Conservation (phyloP, 2,113 vertebrate genomes). For the Poecilia latipinna region DNA sequence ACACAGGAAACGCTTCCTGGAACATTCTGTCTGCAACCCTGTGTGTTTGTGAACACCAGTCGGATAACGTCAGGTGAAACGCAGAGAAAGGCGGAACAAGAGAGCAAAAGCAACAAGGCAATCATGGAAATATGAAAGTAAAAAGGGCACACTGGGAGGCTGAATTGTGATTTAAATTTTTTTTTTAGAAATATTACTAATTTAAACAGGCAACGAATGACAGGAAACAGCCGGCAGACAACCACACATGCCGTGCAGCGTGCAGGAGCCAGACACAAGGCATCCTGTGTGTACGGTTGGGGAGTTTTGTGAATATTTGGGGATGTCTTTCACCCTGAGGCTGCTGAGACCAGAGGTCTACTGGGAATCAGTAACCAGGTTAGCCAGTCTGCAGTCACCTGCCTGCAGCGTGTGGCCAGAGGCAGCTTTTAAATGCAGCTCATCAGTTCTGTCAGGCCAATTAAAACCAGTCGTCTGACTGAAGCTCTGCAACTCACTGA, state of each 20-base stretch:
- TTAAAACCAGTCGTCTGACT: constrained; percentile 52
- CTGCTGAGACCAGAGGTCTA: constrained; percentile 31
- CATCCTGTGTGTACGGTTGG: constrained; percentile 18
- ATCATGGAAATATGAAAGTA: background rate
- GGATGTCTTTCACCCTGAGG: constrained; percentile 25
- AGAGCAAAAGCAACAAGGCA: background rate
- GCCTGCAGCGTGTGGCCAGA: constrained; percentile 6
- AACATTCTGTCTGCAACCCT: constrained; percentile 24
- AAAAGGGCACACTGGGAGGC: background rate
- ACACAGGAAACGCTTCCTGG: constrained; percentile 68
- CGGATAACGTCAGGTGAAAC: constrained; percentile 5
- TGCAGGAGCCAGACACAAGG: constrained; percentile 15
- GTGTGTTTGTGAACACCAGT: constrained; percentile 1
- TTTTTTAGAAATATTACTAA: constrained; percentile 10
- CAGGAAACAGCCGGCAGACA: constrained; percentile 30
- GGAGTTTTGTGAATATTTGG: constrained; percentile 4
- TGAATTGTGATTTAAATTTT: background rate
- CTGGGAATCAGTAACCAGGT: constrained; percentile 20
- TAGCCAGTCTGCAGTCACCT: constrained; percentile 22
- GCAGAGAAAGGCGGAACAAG: background rate
- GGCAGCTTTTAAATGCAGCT: constrained; percentile 5
- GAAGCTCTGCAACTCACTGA: constrained; percentile 1
- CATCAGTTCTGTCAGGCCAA: constrained; percentile 52
- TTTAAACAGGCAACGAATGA: background rate
- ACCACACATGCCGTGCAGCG: background rate